Conservation (phyloP, 30 jellyfish, hydroid and myxozoan species). For the Cassiopea xamachana region DNA sequence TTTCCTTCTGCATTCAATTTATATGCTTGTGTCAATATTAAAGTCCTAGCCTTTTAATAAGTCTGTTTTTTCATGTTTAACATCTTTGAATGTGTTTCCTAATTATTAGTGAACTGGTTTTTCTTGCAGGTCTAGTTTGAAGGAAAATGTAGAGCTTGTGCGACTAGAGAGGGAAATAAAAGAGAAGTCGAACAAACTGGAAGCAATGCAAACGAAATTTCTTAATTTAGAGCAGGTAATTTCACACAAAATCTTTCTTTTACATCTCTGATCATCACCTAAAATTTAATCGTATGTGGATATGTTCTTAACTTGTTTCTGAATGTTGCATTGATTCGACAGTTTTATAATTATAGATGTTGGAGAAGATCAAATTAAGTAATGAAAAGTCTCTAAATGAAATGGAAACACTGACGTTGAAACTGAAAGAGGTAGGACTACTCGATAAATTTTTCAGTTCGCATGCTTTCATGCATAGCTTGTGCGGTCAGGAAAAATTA, state of each 20-base stretch:
- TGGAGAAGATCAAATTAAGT: conserved; percentile 82
- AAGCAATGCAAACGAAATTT: conserved; percentile 87
- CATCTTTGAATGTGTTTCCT: no score
- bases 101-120: no score
- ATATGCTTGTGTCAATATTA: no score
- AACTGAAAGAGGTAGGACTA: conserved; percentile 77
- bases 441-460: no score
- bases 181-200: conserved; percentile 83
- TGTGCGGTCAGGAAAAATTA: no score
- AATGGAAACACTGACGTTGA: conserved; percentile 81
- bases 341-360: conserved; percentile 41
- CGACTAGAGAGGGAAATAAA: conserved; percentile 92
- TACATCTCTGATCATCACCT: not conserved
- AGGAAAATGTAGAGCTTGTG: conserved; percentile 89
- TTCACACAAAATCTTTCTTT: not conserved
- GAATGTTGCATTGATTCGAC: not conserved
- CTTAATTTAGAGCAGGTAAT: conserved; percentile 87
- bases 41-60: no score
- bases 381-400: conserved; percentile 87
- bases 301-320: no score
- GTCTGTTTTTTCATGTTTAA: no score
- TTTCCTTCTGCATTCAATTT: no score
- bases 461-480: no score
- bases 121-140: conserved; percentile 66
- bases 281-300: no score